Base-by-base conservation (phyloP, 2,888 invertebrate genomes). In the Drosophila borealis region DNA sequence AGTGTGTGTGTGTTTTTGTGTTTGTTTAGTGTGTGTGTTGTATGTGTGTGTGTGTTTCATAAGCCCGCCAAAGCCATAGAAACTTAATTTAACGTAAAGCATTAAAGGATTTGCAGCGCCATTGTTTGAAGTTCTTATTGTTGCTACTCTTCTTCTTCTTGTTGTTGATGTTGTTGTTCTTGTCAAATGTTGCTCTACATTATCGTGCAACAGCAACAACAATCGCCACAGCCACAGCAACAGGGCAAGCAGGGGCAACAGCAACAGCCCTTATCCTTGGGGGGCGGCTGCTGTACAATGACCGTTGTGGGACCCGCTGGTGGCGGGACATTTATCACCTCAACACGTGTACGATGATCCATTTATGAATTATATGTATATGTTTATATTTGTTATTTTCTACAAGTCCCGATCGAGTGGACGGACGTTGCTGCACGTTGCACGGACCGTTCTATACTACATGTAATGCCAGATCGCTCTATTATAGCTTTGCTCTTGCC, bases 41-140 rank as follows among this genome's bases (percentile, higher is more conserved):
- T 54, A 50, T 54, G 39, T 54, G 68, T 46, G 37, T 34, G 29
- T 34, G 61, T 33, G 13, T 33, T 63, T 74, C 71, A 59, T 50
- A 74, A 71, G 46, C 55, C 53, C 36, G 19, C 48, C 45, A 49
- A 53, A 71, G 74, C 74, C 74, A 78, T 82, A 74, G 83, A 76
- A 89, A 88, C 76, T 86, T 88, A 87, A 87, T 88, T 89, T 86
- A 88, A 86, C 75, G 86, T 88, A 80, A 88, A 74, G 73, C 70
- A 89, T 89, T 87, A 83, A 64, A 72, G 81, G 84, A 69, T 83
- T 75, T 71, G 68, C 67, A 56, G 70, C 60, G 69, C 69, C 73
- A 65, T 70, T 76, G 70, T 70, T 75, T 64, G 69, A 63, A 65
- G 64, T 72, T 57, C 49, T 41, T 13, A 55, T 45, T 55, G 29